These are phyloP conservation scores for Percopsis transmontana DNA, from an alignment of 2,113 vertebrate species.

Conservation along the genomic window DNA sequence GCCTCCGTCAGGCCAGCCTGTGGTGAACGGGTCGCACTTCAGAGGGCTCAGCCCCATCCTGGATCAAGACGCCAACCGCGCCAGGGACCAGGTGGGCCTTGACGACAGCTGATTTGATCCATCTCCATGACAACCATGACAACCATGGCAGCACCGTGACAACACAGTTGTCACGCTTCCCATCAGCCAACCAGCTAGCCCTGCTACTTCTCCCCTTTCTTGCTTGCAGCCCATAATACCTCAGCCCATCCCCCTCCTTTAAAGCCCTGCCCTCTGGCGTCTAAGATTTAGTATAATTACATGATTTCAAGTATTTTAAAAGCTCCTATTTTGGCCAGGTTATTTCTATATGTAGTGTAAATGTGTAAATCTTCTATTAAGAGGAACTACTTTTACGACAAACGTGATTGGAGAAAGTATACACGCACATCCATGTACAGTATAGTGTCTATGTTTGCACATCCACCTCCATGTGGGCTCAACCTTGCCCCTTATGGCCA, in stretches of 20 bases:
- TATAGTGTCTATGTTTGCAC: too few relatives aligned
- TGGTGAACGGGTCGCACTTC: slow-evolving; percentile 76
- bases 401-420: too few relatives aligned
- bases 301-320: too few relatives aligned
- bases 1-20: slow-evolving; percentile 28
- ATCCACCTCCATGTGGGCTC: too few relatives aligned
- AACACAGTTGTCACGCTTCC: slow-evolving; percentile 11
- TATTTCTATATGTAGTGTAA: too few relatives aligned
- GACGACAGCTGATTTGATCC: slow-evolving; percentile 69
- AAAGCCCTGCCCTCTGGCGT: background rate
- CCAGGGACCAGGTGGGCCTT: slow-evolving; percentile 90
- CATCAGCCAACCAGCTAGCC: slow-evolving; percentile 9
- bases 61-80: slow-evolving; percentile 78
- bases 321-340: too few relatives aligned
- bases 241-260: slow-evolving; percentile 35
- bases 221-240: slow-evolving; percentile 78
- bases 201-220: slow-evolving; percentile 51
- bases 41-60: slow-evolving; percentile 79
- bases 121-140: slow-evolving; percentile 37
- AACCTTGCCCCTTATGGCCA: too few relatives aligned
- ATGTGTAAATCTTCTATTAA: too few relatives aligned
- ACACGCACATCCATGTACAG: too few relatives aligned
- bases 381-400: too few relatives aligned
- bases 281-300: too few relatives aligned
- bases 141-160: slow-evolving; percentile 12